phyloP scores from a whole-genome alignment of 2,797 vertebrate species.

The Amazona ochrocephala region DNA sequence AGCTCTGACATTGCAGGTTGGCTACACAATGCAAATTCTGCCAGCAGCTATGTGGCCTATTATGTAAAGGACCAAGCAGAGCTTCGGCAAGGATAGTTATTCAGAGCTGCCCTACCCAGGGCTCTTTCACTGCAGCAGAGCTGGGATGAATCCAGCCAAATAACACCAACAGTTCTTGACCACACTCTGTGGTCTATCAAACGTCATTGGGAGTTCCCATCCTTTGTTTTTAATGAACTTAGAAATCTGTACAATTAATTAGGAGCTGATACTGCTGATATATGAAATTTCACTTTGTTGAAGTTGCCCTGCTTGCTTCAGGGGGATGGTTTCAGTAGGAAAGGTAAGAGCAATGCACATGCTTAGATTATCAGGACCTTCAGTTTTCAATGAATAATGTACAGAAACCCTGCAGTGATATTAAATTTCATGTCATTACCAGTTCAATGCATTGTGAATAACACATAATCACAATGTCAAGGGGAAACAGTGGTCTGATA shows the following conservation, averaged over 20 bases:
- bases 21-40: neutral
- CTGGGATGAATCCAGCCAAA: neutral
- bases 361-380: neutral
- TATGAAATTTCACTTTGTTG: neutral
- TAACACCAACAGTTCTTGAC: neutral
- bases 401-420: neutral
- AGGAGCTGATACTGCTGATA: neutral
- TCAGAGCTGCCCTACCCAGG: neutral
- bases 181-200: neutral
- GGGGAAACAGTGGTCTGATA: neutral
- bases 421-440: neutral
- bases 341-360: neutral
- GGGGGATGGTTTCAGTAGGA: neutral
- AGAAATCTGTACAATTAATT: neutral
- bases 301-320: neutral
- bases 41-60: neutral
- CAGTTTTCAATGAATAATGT: neutral
- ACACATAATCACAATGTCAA: neutral
- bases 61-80: neutral
- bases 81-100: rapidly evolving
- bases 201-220: neutral
- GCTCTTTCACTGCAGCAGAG: neutral
- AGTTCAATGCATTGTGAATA: neutral
- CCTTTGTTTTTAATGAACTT: neutral
- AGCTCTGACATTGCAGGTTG: neutral